phyloP scores from a whole-genome alignment of 2,113 vertebrate species.

The Perognathus longimembris region DNA sequence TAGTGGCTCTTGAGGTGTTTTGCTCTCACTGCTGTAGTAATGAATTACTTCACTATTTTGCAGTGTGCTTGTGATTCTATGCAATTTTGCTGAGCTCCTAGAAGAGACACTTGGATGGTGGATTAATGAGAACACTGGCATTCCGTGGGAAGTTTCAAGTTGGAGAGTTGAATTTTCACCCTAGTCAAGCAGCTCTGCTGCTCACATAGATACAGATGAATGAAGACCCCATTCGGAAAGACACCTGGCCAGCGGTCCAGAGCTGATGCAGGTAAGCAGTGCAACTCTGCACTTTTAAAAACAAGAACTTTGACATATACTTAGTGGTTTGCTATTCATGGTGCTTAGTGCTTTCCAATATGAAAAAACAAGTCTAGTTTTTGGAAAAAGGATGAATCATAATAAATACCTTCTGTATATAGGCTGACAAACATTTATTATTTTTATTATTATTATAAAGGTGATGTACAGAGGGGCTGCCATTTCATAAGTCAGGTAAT shows the following conservation, averaged over 20 bases:
- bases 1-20: neutral
- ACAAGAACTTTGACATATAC: neutral
- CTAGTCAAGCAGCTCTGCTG: constrained; percentile 94
- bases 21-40: constrained; percentile 50
- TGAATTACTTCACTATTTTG: constrained; percentile 74
- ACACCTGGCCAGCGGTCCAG: constrained; percentile 94
- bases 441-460: too few species aligned
- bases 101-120: constrained; percentile 81
- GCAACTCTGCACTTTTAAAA: neutral
- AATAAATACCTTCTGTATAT: neutral
- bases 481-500: too few species aligned
- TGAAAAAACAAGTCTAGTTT: neutral
- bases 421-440: too few species aligned
- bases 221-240: constrained; percentile 99
- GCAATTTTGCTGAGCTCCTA: constrained; percentile 68
- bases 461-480: too few species aligned
- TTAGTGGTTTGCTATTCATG: neutral
- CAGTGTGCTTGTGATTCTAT: constrained; percentile 81
- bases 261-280: constrained; percentile 95
- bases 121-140: constrained; percentile 80
- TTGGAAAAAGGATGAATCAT: neutral
- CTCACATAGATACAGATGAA: constrained; percentile 97
- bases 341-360: neutral
- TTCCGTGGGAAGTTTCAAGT: constrained; percentile 71
- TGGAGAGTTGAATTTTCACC: constrained; percentile 87